A percentile compares a stretch with the other conserved stretches of the same genome.
Conservation (phyloP, 2,113 vertebrate genomes). For the Orycteropus afer region DNA sequence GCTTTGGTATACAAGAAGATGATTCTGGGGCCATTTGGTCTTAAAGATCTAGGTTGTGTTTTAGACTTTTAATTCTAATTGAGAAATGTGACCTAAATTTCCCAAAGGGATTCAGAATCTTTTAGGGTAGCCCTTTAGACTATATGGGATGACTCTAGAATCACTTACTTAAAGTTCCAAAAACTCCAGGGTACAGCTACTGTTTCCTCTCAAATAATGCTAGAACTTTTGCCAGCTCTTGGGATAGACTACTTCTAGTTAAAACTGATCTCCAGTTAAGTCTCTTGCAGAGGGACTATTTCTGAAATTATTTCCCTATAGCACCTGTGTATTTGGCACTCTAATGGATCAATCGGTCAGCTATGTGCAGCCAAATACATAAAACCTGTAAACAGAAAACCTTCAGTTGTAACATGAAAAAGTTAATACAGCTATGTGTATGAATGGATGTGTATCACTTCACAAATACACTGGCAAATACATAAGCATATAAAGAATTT, state of each 20-base stretch:
- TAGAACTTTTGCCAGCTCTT: conserved; percentile 18
- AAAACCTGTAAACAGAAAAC: conserved; percentile 19
- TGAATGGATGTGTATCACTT: background rate
- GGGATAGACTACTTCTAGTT: conserved; percentile 1
- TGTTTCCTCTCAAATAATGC: background rate
- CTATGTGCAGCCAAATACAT: background rate
- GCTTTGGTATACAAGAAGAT: background rate
- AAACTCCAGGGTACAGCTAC: background rate
- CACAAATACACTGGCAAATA: conserved; percentile 50
- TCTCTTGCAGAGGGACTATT: background rate
- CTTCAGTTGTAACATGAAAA: background rate
- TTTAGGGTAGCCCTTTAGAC: background rate
- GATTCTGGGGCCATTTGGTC: background rate
- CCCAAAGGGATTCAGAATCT: background rate
- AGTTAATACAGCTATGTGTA: background rate
- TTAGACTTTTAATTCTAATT: conserved; percentile 18
- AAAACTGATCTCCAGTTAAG: background rate
- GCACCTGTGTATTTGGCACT: background rate
- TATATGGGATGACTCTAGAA: conserved; percentile 10
- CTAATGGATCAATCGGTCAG: background rate
- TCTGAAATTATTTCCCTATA: conserved; percentile 19
- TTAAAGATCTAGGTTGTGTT: background rate
- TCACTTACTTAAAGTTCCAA: background rate
- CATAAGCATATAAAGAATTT: conserved; percentile 8
- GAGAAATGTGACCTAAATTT: conserved; percentile 34